phyloP scores from a whole-genome alignment of 2,797 vertebrate genomes.

The Peromyscus nudipes region DNA sequence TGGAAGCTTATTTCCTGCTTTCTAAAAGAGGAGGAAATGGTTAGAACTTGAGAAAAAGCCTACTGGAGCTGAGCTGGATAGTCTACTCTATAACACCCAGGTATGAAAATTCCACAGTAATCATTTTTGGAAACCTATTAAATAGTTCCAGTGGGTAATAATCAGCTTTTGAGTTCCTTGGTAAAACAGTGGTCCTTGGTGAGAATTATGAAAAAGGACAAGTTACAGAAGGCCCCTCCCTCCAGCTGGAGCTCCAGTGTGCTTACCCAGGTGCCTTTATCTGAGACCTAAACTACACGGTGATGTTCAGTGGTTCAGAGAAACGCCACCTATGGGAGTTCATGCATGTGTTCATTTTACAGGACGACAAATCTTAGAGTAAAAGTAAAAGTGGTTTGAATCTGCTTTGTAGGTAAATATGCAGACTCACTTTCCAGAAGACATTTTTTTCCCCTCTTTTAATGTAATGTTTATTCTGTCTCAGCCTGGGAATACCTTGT shows the following conservation, averaged over 20 bases:
- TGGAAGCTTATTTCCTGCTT: neutral
- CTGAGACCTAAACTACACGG: neutral
- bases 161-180: neutral
- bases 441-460: neutral
- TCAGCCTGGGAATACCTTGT: neutral
- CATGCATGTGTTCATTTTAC: neutral
- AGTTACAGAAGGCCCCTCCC: neutral
- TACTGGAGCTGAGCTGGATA: neutral
- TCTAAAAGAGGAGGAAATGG: neutral
- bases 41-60: conserved; percentile 4
- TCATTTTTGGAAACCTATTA: neutral
- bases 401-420: neutral
- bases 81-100: neutral
- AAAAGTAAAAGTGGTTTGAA: conserved; percentile 1
- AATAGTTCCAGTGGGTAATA: neutral
- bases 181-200: neutral
- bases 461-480: neutral
- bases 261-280: neutral
- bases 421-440: neutral
- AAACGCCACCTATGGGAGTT: neutral
- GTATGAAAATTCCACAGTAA: neutral
- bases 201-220: neutral
- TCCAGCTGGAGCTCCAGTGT: neutral
- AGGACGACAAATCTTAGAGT: neutral
- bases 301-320: neutral